These are phyloP conservation scores for Ectropis grisescens DNA, from an alignment of 1,140 invertebrate genomes.

Conservation along the genomic window DNA sequence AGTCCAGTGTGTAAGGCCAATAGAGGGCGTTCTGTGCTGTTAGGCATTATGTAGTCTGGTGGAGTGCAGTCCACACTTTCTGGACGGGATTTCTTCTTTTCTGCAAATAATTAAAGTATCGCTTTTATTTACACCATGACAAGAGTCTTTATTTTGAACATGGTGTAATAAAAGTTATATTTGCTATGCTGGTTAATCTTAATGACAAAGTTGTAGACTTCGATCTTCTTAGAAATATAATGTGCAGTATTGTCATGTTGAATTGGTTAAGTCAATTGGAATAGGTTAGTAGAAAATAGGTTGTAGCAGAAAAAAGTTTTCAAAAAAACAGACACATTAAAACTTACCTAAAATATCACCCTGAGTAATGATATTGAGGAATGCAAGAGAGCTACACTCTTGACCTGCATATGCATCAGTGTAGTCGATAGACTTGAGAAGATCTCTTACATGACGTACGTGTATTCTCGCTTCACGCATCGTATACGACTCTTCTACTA, in stretches of 20 bases:
- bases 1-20: conserved; percentile 87
- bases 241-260: no score
- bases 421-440: conserved; percentile 93
- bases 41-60: conserved; percentile 96
- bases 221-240: no score
- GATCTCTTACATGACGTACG: conserved; percentile 95
- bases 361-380: conserved; percentile 93
- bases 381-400: conserved; percentile 96
- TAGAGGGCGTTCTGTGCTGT: conserved; percentile 87
- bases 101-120: conserved; percentile 71
- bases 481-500: conserved; percentile 96
- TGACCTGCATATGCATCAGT: conserved; percentile 95
- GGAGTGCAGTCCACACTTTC: conserved; percentile 97
- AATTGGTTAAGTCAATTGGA: no score
- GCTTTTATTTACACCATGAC: no score
- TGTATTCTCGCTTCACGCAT: conserved; percentile 98
- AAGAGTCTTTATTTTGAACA: no score
- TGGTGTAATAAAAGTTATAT: no score
- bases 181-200: no score
- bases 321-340: no score
- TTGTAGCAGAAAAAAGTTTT: no score
- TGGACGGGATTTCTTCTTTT: conserved; percentile 89
- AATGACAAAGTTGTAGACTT: no score
- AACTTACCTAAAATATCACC: conserved; percentile 82
- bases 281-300: no score